These are phyloP conservation scores for Mixornis gularis DNA, from an alignment of 2,113 vertebrate genomes.

Conservation along the genomic window DNA sequence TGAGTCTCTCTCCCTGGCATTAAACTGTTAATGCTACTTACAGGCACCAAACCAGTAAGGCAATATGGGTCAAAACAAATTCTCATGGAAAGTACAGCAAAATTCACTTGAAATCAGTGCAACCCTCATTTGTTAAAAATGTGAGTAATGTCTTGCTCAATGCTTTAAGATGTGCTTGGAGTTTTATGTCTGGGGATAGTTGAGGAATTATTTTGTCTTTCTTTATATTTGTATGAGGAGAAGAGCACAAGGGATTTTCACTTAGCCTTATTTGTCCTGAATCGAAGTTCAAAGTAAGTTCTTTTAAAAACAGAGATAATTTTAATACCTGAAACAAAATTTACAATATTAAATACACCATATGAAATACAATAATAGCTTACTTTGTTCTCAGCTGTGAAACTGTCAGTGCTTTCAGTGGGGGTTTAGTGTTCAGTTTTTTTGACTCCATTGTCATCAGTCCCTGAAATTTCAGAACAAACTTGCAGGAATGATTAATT, in stretches of 20 bases:
- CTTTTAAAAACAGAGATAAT: background rate
- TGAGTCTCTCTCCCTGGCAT: background rate
- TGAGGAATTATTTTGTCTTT: background rate
- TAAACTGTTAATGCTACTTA: conserved; percentile 52
- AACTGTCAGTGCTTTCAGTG: background rate
- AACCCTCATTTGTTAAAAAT: background rate
- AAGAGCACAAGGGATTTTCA: background rate
- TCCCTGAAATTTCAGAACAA: background rate
- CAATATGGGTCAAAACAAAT: background rate
- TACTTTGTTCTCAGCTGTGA: background rate
- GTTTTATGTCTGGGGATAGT: background rate
- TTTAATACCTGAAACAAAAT: background rate
- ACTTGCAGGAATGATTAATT: background rate
- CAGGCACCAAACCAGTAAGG: background rate
- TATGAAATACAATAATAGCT: background rate
- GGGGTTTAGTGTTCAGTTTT: background rate
- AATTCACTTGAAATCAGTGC: background rate
- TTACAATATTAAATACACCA: background rate
- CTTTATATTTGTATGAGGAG: background rate
- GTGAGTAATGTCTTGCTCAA: background rate
- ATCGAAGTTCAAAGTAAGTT: background rate
- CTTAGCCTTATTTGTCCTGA: background rate
- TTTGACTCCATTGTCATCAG: background rate
- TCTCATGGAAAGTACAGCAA: background rate
- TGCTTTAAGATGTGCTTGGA: background rate